Evolutionary conservation across 2,797 vertebrate genomes (phyloP).

Genomic region (Mustela erminea): DNA sequence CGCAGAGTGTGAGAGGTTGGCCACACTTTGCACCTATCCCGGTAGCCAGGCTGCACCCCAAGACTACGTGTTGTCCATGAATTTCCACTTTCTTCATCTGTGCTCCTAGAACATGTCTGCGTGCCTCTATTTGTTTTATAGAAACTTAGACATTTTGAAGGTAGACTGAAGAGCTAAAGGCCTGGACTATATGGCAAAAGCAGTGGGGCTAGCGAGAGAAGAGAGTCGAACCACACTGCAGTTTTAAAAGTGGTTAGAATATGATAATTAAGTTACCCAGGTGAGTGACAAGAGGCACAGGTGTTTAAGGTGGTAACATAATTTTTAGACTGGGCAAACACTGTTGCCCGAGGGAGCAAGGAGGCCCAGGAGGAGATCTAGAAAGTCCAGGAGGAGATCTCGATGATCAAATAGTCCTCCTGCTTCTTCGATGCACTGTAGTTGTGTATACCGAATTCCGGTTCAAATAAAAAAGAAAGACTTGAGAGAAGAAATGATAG

Average conservation of each 20-base stretch:
- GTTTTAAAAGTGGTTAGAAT: neutral
- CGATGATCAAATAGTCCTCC: neutral
- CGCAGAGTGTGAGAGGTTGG: neutral
- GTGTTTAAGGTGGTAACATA: neutral
- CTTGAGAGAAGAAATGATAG: neutral
- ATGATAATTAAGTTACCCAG: neutral
- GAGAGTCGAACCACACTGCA: neutral
- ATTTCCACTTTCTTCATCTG: neutral
- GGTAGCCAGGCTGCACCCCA: neutral
- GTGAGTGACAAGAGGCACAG: neutral
- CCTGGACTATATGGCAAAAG: neutral
- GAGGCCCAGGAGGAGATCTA: neutral
- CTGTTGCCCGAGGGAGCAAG: neutral
- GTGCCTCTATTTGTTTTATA: neutral
- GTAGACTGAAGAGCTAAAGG: neutral
- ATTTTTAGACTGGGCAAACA: neutral
- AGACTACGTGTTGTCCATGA: rapidly evolving
- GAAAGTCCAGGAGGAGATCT: neutral
- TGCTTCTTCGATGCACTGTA: neutral
- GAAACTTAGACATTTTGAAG: neutral
- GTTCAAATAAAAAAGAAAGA: neutral
- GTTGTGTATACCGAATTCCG: neutral
- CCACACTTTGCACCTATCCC: no score
- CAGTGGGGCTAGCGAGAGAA: neutral
- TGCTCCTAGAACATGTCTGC: no score